Conservation (phyloP, 2,797 vertebrate species). For the Huso huso region DNA sequence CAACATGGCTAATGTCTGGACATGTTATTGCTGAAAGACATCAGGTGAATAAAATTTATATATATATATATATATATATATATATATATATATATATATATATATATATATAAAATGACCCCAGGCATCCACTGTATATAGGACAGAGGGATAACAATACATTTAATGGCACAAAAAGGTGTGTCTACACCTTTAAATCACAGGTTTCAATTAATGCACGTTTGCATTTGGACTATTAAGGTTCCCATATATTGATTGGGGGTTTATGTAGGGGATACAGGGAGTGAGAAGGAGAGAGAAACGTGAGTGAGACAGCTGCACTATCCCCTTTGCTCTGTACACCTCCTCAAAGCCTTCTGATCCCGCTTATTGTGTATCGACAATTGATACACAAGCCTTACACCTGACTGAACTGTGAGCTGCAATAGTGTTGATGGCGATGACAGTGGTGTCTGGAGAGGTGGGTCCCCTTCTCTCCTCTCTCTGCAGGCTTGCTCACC, state of each 20-base stretch:
- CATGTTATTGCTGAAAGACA: conserved; percentile 73
- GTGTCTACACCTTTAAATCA: conserved; percentile 10
- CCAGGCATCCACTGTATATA: neutral
- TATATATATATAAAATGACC: neutral
- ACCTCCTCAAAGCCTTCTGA: neutral
- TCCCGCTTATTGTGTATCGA: too few relatives aligned
- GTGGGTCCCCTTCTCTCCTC: neutral
- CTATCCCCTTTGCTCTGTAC: too few relatives aligned
- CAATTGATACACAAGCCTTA: too few relatives aligned
- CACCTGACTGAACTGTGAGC: too few relatives aligned
- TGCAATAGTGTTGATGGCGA: neutral
- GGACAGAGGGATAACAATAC: neutral
- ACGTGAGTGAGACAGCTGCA: too few relatives aligned
- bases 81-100: too few relatives aligned
- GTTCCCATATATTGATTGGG: too few relatives aligned
- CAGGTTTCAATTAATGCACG: too few relatives aligned
- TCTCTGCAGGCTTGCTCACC: conserved; percentile 56
- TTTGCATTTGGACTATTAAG: too few relatives aligned
- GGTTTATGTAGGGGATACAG: too few relatives aligned
- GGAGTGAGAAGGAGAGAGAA: too few relatives aligned
- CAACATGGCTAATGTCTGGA: conserved; percentile 75
- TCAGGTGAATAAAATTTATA: conserved; percentile 12
- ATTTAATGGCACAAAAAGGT: neutral
- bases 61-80: neutral
- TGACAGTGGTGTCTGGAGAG: neutral